phyloP scores from a whole-genome alignment of 2,888 invertebrate species.

The Drosophila nr. perissopoda region DNA sequence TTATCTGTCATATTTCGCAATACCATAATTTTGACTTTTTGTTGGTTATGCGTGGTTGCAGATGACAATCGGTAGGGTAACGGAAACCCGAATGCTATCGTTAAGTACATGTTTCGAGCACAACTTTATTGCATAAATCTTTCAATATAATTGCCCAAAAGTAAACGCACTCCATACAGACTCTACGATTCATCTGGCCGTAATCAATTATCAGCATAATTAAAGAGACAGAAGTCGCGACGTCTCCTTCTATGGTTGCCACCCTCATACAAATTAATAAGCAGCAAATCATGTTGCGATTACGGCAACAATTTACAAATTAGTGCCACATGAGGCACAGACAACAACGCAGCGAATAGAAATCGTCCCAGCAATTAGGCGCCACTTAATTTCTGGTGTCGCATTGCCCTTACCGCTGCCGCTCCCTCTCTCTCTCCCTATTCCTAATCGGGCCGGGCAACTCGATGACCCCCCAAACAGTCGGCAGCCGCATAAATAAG shows the following conservation, averaged over 20 bases:
- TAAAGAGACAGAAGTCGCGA: conserved; percentile 60
- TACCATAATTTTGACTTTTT: conserved; percentile 66
- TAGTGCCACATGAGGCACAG: conserved; percentile 77
- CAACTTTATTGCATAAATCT: conserved; percentile 62
- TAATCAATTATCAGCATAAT: conserved; percentile 73
- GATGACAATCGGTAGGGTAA: conserved; percentile 7
- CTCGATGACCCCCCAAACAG: conserved; percentile 54
- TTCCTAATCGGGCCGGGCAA: conserved; percentile 9
- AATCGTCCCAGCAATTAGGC: conserved; percentile 58
- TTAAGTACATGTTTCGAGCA: conserved; percentile 23
- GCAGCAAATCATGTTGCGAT: conserved; percentile 74
- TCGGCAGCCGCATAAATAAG: conserved; percentile 59
- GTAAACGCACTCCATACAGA: conserved; percentile 21
- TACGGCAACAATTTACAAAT: conserved; percentile 78
- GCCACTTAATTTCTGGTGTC: conserved; percentile 48
- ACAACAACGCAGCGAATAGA: conserved; percentile 33
- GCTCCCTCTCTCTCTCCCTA: neutral
- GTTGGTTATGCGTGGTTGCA: conserved; percentile 73
- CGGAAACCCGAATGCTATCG: conserved; percentile 1
- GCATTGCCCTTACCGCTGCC: conserved; percentile 17
- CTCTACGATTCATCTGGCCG: conserved; percentile 47
- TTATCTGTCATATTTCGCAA: conserved; percentile 75
- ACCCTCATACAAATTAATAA: conserved; percentile 74
- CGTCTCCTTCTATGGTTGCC: conserved; percentile 45
- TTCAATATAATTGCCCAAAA: conserved; percentile 52